Evolutionary conservation across 30 jellyfish, hydroid and myxozoan genomes (phyloP).

Genomic region (Nemopilema nomurai): DNA sequence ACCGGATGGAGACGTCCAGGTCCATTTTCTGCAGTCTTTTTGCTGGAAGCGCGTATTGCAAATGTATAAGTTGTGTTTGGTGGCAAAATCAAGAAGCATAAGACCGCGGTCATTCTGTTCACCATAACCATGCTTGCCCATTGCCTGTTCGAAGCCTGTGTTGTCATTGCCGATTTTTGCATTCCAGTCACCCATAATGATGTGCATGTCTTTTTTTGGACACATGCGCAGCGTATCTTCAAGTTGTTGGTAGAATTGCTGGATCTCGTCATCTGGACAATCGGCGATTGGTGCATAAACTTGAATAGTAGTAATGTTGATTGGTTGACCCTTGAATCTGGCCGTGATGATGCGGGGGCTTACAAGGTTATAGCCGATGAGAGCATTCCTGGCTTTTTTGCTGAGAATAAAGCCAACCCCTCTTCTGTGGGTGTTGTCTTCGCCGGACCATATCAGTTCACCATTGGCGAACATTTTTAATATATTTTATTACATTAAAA

Average conservation of each 20-base stretch:
- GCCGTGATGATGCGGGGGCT: not conserved
- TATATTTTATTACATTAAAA: too few species aligned
- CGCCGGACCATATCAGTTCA: conserved; percentile 13
- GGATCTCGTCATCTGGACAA: conserved; percentile 29
- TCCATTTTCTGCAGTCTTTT: too few species aligned
- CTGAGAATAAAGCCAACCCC: conserved; percentile 49
- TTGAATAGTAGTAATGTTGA: conserved; percentile 15
- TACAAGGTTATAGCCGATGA: conserved; percentile 12
- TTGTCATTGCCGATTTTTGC: conserved; percentile 34
- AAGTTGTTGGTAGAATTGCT: conserved; percentile 15
- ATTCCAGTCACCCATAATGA: conserved; percentile 39
- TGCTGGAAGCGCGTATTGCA: conserved; percentile 9
- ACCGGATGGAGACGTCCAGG: too few species aligned
- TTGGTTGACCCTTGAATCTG: conserved; percentile 11
- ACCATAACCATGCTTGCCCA: conserved; percentile 33
- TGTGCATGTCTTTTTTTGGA: conserved; percentile 29
- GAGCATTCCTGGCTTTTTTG: not conserved
- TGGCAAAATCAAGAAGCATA: conserved; percentile 6
- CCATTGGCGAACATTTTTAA: too few species aligned
- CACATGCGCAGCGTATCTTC: not conserved
- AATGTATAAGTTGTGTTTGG: not conserved
- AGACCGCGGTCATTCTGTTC: conserved; percentile 20
- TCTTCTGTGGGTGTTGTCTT: conserved; percentile 13
- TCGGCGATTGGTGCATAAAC: conserved; percentile 37
- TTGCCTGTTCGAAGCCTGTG: not conserved